phyloP scores from a whole-genome alignment of 2,113 vertebrate species.

The Chionomys nivalis region DNA sequence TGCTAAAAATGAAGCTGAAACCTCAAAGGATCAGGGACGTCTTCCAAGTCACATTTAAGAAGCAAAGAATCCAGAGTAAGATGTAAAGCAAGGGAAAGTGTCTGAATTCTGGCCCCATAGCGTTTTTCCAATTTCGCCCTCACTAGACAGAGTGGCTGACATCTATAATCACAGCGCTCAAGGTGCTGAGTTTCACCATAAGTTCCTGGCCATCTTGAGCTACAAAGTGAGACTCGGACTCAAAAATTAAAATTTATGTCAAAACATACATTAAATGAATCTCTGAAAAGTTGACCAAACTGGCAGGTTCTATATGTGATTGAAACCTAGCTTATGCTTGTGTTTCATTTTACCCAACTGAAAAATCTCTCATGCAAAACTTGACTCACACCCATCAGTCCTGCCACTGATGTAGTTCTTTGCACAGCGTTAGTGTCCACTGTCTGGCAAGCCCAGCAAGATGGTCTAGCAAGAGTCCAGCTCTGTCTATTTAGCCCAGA shows the following conservation, averaged over 20 bases:
- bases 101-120: neutral
- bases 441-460: neutral
- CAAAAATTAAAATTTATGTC: neutral
- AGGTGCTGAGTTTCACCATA: neutral
- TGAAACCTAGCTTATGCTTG: neutral
- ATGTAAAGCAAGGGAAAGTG: neutral
- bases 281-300: neutral
- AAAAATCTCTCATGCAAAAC: neutral
- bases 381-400: neutral
- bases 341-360: neutral
- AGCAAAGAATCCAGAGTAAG: neutral
- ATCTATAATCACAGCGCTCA: neutral
- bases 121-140: neutral
- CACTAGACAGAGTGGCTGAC: neutral
- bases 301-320: neutral
- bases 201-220: neutral
- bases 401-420: neutral
- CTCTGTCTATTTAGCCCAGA: neutral
- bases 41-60: neutral
- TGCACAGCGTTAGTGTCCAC: neutral
- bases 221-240: neutral
- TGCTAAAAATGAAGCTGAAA: conserved; percentile 11
- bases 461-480: neutral
- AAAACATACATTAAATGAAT: neutral
- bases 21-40: neutral